Conservation (phyloP, 2,888 invertebrate genomes). For the Eupithecia tripunctaria region DNA sequence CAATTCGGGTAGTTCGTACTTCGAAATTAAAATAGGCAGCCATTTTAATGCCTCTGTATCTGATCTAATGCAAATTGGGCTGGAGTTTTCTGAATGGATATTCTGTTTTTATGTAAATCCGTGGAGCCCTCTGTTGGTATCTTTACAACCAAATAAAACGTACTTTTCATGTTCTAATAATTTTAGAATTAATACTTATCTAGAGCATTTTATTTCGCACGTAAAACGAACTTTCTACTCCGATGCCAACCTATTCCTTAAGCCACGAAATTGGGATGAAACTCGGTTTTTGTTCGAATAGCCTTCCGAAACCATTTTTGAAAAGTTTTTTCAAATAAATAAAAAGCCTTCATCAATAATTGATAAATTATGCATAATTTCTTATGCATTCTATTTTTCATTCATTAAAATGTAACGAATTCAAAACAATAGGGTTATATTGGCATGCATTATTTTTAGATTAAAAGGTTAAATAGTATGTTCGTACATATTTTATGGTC, state of each 20-base stretch:
- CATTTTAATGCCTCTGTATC: slow-evolving; percentile 30
- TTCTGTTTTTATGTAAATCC: slow-evolving; percentile 24
- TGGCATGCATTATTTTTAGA: too few species aligned
- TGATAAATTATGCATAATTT: too few species aligned
- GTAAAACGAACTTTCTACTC: slow-evolving; percentile 1
- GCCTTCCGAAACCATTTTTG: background rate
- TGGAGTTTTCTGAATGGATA: slow-evolving; percentile 12
- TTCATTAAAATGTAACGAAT: too few species aligned
- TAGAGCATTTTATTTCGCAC: background rate
- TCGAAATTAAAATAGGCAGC: slow-evolving; percentile 30
- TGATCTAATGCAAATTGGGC: slow-evolving; percentile 23
- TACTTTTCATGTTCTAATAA: slow-evolving; percentile 6
- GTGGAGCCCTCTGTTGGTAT: slow-evolving; percentile 2
- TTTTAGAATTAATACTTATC: slow-evolving; percentile 12
- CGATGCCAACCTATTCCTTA: background rate
- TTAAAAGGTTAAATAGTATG: too few species aligned
- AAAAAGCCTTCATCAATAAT: too few species aligned
- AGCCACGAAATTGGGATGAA: background rate
- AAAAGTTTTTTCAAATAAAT: background rate
- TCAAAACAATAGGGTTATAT: too few species aligned
- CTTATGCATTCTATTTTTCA: too few species aligned
- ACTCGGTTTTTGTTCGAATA: background rate
- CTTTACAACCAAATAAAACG: slow-evolving; percentile 12
- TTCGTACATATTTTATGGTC: too few species aligned
- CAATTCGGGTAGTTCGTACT: slow-evolving; percentile 31